phyloP scores from a whole-genome alignment of 2,888 invertebrate genomes.

The Amiota minor region DNA sequence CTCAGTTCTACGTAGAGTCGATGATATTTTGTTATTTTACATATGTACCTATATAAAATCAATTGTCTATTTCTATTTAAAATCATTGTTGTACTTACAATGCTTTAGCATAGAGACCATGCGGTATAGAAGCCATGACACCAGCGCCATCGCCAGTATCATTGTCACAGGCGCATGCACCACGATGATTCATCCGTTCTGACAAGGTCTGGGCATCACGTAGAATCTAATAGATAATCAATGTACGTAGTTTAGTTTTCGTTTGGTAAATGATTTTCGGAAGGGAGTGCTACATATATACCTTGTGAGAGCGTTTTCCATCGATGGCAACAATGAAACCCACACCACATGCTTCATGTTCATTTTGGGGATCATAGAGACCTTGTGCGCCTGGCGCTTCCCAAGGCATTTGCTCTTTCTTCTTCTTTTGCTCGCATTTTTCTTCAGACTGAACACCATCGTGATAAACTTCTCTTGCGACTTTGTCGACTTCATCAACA shows the following conservation, averaged over 20 bases:
- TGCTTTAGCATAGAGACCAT: constrained; percentile 89
- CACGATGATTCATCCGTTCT: constrained; percentile 98
- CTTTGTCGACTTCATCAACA: constrained; percentile 24
- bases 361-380: constrained; percentile 95
- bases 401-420: constrained; percentile 78
- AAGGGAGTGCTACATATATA: constrained; percentile 69
- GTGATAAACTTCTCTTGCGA: constrained; percentile 44
- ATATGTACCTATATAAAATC: constrained; percentile 10
- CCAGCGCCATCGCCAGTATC: constrained; percentile 99
- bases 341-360: constrained; percentile 98
- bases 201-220: constrained; percentile 96
- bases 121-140: constrained; percentile 96
- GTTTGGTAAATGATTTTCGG: not conserved
- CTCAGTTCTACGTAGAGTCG: no score
- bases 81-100: constrained; percentile 79
- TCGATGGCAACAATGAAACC: constrained; percentile 99
- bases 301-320: constrained; percentile 93
- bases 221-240: constrained; percentile 81
- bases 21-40: not conserved
- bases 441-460: constrained; percentile 39
- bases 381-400: constrained; percentile 90
- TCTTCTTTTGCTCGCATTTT: constrained; percentile 37
- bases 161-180: constrained; percentile 99
- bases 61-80: not conserved
- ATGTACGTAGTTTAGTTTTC: not conserved